Conservation (phyloP, 1,140 invertebrate species). For the Anadara kagoshimensis region DNA sequence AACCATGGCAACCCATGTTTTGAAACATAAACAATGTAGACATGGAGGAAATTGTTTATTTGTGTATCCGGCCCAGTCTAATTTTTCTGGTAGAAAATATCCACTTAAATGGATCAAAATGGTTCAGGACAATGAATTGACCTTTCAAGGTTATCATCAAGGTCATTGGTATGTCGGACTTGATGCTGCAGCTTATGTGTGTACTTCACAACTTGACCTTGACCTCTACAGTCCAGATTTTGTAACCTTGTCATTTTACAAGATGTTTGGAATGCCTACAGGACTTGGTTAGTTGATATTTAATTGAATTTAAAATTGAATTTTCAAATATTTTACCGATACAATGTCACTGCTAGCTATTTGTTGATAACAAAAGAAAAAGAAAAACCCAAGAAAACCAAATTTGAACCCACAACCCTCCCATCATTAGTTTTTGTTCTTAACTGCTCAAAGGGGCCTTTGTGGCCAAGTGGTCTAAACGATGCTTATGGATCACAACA, state of each 20-base stretch:
- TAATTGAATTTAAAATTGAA: background rate
- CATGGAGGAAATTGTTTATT: constrained; percentile 79
- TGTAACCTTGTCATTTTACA: constrained; percentile 95
- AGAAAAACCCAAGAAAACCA: too few relatives aligned
- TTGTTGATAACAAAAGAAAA: too few relatives aligned
- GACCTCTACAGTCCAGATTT: constrained; percentile 87
- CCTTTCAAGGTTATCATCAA: constrained; percentile 44
- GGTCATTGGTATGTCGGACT: constrained; percentile 85
- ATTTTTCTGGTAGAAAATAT: constrained; percentile 94
- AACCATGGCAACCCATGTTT: constrained; percentile 15
- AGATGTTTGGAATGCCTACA: constrained; percentile 98
- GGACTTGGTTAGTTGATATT: constrained; percentile 75
- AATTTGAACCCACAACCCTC: too few relatives aligned
- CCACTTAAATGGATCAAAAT: constrained; percentile 83
- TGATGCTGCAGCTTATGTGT: constrained; percentile 89
- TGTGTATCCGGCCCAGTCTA: constrained; percentile 93
- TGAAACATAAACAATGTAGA: background rate
- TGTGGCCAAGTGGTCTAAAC: too few relatives aligned
- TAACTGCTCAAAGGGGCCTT: too few relatives aligned
- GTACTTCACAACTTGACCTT: constrained; percentile 88
- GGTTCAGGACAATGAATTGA: constrained; percentile 80
- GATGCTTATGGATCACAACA: too few relatives aligned
- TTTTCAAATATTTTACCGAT: background rate
- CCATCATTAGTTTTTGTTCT: too few relatives aligned
- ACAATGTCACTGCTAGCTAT: too few relatives aligned